Conservation (phyloP, 2,888 invertebrate species). For the Aphodius granarius region DNA sequence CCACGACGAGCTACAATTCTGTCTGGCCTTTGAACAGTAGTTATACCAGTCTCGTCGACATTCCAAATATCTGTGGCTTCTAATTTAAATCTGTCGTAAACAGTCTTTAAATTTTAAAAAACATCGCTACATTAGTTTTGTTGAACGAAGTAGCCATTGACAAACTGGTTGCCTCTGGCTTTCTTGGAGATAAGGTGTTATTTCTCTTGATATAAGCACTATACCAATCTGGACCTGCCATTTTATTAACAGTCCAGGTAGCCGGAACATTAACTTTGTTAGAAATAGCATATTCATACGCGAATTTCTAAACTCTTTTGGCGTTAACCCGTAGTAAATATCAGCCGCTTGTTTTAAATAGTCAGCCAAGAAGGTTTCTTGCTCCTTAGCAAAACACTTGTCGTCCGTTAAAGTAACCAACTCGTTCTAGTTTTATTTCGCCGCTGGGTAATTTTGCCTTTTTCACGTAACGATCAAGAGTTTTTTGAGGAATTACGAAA, state of each 20-base stretch:
- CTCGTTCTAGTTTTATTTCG: background rate
- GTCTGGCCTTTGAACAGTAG: background rate
- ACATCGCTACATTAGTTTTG: background rate
- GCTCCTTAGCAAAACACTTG: background rate
- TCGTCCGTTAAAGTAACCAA: background rate
- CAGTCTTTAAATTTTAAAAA: background rate
- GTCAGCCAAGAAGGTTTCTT: background rate
- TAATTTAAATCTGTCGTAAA: background rate
- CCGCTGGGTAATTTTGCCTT: too few relatives aligned
- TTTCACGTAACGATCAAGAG: too few relatives aligned
- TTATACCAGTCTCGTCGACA: background rate
- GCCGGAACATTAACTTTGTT: background rate
- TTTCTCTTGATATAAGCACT: background rate
- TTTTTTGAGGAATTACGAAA: too few relatives aligned
- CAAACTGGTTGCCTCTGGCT: background rate
- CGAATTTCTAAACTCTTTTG: background rate
- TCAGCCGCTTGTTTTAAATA: background rate
- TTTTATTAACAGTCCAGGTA: background rate
- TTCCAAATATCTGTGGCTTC: too few relatives aligned
- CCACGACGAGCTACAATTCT: background rate
- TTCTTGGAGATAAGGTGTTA: background rate
- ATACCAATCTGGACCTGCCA: background rate
- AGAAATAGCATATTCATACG: background rate
- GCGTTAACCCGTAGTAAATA: background rate
- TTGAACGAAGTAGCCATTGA: background rate